These are phyloP conservation scores for Paracanthobrama guichenoti DNA, from an alignment of 2,113 vertebrate species.

Conservation along the genomic window DNA sequence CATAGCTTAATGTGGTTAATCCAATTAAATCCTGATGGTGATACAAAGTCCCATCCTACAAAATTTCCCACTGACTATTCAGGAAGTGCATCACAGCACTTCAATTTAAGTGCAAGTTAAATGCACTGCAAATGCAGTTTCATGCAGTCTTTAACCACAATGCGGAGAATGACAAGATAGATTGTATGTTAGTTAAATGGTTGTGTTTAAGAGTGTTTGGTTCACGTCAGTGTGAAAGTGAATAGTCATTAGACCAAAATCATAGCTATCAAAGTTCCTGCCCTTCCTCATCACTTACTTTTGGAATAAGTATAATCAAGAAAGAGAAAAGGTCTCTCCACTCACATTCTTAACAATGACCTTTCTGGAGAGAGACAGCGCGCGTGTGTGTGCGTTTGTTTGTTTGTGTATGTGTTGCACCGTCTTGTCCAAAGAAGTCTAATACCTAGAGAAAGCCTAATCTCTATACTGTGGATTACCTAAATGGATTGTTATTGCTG, in stretches of 20 bases:
- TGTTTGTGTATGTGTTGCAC: not conserved
- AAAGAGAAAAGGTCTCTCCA: not conserved
- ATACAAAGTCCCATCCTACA: not conserved
- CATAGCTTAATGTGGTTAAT: not conserved
- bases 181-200: not conserved
- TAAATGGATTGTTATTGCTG: not conserved
- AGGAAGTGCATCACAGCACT: not conserved
- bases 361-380: not conserved
- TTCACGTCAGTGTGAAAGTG: not conserved
- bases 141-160: not conserved
- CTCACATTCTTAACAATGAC: constrained; percentile 27
- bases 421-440: not conserved
- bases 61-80: not conserved
- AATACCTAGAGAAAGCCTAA: not conserved
- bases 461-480: not conserved
- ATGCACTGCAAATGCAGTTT: not conserved
- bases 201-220: constrained; percentile 1
- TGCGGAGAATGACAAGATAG: not conserved
- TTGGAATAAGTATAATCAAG: constrained; percentile 16
- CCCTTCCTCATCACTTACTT: constrained; percentile 14
- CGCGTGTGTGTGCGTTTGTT: not conserved
- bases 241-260: not conserved
- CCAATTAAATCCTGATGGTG: not conserved
- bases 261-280: constrained; percentile 6
- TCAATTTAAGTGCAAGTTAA: too few relatives aligned